These are phyloP conservation scores for Origma solitaria DNA, from an alignment of 2,113 vertebrate species.

Conservation along the genomic window DNA sequence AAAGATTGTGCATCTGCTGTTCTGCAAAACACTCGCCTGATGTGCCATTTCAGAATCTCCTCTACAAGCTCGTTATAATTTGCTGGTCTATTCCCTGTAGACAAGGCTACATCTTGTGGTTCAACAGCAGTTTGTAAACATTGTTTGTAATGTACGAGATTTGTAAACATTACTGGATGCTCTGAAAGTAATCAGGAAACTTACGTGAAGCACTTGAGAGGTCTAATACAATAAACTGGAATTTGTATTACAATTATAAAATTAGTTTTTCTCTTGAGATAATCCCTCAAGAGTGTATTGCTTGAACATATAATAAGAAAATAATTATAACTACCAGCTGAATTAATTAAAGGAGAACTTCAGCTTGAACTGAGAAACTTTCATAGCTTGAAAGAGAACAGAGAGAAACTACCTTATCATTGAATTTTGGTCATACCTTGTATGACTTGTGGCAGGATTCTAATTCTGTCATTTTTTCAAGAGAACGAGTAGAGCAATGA, in stretches of 20 bases:
- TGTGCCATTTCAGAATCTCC: background rate
- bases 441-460: background rate
- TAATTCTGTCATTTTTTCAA: background rate
- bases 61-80: background rate
- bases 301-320: background rate
- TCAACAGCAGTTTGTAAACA: background rate
- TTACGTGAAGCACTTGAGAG: background rate
- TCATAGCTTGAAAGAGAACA: background rate
- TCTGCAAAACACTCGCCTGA: background rate
- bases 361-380: background rate
- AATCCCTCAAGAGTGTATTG: background rate
- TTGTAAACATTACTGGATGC: background rate
- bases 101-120: background rate
- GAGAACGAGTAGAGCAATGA: no score
- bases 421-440: background rate
- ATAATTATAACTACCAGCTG: background rate
- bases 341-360: background rate
- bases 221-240: background rate
- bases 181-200: background rate
- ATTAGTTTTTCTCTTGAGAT: background rate
- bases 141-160: background rate
- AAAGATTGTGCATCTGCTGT: background rate
- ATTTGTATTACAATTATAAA: background rate
- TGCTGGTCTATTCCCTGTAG: background rate
- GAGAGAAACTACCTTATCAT: background rate